phyloP scores from a whole-genome alignment of 2,888 invertebrate species.

The Druceiella hillmani region DNA sequence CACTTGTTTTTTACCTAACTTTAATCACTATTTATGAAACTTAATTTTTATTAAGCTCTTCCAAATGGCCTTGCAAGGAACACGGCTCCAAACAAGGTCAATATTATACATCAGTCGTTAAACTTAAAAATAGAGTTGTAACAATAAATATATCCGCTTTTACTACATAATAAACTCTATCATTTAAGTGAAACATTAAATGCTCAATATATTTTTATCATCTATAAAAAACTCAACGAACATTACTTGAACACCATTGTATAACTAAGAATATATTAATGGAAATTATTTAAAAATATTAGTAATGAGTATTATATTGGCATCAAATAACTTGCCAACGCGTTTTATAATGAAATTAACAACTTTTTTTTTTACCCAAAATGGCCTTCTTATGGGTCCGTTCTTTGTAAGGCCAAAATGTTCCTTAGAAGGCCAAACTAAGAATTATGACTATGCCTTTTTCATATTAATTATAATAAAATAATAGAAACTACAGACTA shows the following conservation, averaged over 20 bases:
- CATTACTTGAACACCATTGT: constrained; percentile 12
- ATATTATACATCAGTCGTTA: constrained; percentile 19
- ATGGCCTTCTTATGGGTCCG: constrained; percentile 17
- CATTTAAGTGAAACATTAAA: constrained; percentile 8
- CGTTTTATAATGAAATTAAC: constrained; percentile 14
- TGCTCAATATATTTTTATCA: constrained; percentile 10
- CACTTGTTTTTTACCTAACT: constrained; percentile 12
- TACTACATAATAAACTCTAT: constrained; percentile 11
- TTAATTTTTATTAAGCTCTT: constrained; percentile 16
- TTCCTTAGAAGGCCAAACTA: constrained; percentile 19
- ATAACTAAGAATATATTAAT: constrained; percentile 12
- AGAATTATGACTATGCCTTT: no score
- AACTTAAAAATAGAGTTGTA: constrained; percentile 18
- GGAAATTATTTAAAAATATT: constrained; percentile 16
- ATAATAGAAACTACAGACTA: no score
- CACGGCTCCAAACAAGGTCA: constrained; percentile 20
- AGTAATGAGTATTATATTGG: constrained; percentile 10
- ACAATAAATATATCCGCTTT: constrained; percentile 13
- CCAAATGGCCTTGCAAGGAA: constrained; percentile 23
- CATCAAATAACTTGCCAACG: no score
- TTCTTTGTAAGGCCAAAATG: constrained; percentile 20
- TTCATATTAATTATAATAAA: no score
- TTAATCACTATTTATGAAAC: constrained; percentile 21
- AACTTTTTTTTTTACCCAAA: constrained; percentile 6
- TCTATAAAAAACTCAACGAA: constrained; percentile 11